A percentile compares a stretch with the other conserved stretches of the same genome.
Conservation (phyloP, 2,113 vertebrate genomes). For the Dicrurus megarhynchus region DNA sequence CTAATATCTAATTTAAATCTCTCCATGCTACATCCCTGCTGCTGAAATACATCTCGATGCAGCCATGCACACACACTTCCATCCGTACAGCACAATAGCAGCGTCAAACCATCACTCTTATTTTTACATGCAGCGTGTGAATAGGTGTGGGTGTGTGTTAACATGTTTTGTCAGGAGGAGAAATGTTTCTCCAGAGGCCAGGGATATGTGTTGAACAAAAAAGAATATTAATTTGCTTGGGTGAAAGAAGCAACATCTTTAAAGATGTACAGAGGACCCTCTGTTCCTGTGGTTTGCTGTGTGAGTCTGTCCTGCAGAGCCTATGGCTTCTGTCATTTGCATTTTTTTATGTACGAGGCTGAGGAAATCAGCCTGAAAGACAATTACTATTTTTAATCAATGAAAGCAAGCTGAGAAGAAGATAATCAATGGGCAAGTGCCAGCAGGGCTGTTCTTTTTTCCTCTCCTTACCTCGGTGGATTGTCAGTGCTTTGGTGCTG, state of each 20-base stretch:
- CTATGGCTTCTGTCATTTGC: background rate
- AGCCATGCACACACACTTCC: background rate
- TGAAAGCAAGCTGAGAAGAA: background rate
- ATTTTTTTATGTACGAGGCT: background rate
- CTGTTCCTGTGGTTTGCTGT: background rate
- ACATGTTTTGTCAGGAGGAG: slow-evolving; percentile 25
- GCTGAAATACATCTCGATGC: background rate
- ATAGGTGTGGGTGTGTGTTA: slow-evolving; percentile 47
- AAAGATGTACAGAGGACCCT: background rate
- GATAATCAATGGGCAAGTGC: background rate
- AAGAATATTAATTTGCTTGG: slow-evolving; percentile 36
- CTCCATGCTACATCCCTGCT: background rate
- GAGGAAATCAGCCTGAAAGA: slow-evolving; percentile 5
- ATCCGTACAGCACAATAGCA: background rate
- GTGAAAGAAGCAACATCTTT: background rate
- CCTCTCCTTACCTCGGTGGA: background rate
- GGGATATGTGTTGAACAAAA: background rate
- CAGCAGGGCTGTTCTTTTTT: background rate
- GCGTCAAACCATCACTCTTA: background rate
- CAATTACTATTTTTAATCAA: background rate
- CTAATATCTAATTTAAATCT: background rate
- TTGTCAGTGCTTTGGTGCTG: background rate
- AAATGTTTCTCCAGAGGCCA: slow-evolving; percentile 23
- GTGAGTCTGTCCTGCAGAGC: background rate
- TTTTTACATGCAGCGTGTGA: background rate